Conservation (phyloP, 1,140 invertebrate genomes). For the Sipha flava region DNA sequence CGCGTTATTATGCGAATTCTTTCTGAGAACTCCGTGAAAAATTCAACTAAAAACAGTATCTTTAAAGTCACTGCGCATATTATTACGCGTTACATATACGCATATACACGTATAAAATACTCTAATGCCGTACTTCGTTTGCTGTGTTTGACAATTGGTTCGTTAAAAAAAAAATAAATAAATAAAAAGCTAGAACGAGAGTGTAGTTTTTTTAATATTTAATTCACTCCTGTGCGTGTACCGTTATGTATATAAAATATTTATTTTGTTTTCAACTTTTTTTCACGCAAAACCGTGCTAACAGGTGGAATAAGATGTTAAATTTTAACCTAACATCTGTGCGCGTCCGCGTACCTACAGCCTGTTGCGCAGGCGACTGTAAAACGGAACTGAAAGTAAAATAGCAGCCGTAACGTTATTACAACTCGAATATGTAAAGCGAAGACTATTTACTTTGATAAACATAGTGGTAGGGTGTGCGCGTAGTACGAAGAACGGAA, state of each 20-base stretch:
- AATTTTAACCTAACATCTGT: neutral
- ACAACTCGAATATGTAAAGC: neutral
- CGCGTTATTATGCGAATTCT: neutral
- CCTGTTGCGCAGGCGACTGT: neutral
- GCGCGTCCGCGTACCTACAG: no score
- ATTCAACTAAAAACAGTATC: neutral
- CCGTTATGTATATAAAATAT: no score
- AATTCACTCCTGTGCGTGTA: no score
- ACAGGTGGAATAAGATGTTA: neutral
- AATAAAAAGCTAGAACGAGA: no score
- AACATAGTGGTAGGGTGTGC: neutral
- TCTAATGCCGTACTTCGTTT: no score
- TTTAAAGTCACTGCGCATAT: no score
- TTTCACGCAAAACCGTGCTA: neutral
- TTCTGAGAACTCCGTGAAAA: neutral
- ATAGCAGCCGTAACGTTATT: neutral
- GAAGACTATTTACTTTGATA: neutral
- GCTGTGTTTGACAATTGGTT: no score
- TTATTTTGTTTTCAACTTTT: no score
- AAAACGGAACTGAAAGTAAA: neutral
- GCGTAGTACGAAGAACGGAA: neutral
- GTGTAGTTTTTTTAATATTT: no score
- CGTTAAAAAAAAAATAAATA: no score
- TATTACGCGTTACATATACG: no score
- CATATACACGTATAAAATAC: no score